These are phyloP conservation scores for Patiria pectinifera DNA, from an alignment of 53 echinoderm and acorn worm genomes.

Conservation along the genomic window DNA sequence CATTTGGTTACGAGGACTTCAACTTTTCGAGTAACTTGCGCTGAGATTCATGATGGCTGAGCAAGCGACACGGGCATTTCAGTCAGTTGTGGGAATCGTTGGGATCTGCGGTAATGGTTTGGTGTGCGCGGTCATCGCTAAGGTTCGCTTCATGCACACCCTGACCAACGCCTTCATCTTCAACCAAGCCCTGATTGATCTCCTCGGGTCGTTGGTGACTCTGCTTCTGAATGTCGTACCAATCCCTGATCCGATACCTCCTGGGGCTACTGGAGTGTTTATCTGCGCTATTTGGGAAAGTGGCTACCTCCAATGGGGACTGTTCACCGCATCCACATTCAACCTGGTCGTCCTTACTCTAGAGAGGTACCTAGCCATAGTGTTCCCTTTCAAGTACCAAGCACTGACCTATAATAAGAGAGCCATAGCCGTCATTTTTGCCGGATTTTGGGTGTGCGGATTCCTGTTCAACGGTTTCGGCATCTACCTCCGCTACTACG, in stretches of 20 bases:
- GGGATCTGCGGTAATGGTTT: no score
- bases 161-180: no score
- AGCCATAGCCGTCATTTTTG: background rate
- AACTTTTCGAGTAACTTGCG: background rate
- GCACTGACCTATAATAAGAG: background rate
- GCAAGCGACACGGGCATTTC: background rate
- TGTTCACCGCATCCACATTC: constrained; percentile 13
- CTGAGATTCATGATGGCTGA: background rate
- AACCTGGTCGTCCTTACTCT: constrained; percentile 33
- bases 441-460: no score
- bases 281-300: background rate
- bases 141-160: no score
- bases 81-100: background rate
- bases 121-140: no score
- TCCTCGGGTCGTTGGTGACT: no score
- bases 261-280: background rate
- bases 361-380: background rate
- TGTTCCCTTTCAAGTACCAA: constrained; percentile 32
- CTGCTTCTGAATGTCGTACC: no score
- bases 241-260: no score
- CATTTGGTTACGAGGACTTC: background rate
- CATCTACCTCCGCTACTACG: no score
- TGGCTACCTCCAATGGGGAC: background rate
- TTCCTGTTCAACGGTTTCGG: background rate
- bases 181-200: no score